These are phyloP conservation scores for Phyllotreta cruciferae DNA, from an alignment of 2,888 invertebrate genomes.

Conservation along the genomic window DNA sequence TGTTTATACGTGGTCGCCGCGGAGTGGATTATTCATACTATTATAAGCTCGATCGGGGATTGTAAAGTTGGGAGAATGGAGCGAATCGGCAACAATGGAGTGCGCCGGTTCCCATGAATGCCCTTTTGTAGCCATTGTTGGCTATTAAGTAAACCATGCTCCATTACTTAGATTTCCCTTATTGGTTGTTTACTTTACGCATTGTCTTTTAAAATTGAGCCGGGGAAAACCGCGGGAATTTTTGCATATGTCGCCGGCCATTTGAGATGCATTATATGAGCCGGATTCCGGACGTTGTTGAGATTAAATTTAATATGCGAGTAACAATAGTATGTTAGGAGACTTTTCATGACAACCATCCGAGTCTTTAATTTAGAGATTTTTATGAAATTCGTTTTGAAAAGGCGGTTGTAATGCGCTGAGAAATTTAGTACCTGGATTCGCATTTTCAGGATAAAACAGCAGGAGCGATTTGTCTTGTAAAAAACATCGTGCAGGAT, in stretches of 20 bases:
- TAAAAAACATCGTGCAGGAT: conserved; percentile 6
- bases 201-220: neutral
- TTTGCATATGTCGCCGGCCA: conserved; percentile 6
- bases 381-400: neutral
- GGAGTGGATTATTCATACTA: neutral
- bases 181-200: conserved; percentile 6
- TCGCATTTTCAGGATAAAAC: conserved; percentile 1
- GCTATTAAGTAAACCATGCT: conserved; percentile 24
- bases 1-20: no score
- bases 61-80: conserved; percentile 19
- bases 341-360: no score
- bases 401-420: neutral
- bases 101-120: conserved; percentile 39
- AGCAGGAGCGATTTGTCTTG: conserved; percentile 9
- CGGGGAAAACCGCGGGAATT: conserved; percentile 9
- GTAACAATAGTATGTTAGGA: no score
- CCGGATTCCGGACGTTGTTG: no score
- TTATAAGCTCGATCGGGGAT: conserved; percentile 21
- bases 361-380: no score
- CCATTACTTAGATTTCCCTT: conserved; percentile 26
- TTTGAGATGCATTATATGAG: no score
- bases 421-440: conserved; percentile 10
- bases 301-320: no score
- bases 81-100: conserved; percentile 27
- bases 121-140: conserved; percentile 23